Evolutionary conservation across 1,140 invertebrate species (phyloP).

Genomic region (Lucilia cuprina): DNA sequence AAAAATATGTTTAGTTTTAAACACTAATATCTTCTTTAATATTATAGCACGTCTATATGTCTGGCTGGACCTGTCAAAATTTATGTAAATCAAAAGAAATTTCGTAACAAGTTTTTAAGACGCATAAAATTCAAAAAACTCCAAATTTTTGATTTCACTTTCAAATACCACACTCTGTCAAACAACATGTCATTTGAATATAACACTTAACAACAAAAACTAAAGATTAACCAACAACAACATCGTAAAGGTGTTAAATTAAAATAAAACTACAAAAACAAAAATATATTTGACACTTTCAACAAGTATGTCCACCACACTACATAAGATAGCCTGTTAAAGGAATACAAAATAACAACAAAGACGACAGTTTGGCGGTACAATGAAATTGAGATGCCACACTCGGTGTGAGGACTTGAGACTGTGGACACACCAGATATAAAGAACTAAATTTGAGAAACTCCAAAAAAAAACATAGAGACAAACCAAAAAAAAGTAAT

Average conservation of each 20-base stretch:
- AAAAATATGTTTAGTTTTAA: too few species aligned
- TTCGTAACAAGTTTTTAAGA: neutral
- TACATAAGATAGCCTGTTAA: neutral
- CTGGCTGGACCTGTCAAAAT: neutral
- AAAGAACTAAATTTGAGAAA: neutral
- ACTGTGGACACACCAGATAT: neutral
- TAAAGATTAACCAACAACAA: constrained; percentile 16
- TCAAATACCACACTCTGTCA: constrained; percentile 16
- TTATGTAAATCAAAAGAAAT: neutral
- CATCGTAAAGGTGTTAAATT: constrained; percentile 27
- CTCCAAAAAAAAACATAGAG: neutral
- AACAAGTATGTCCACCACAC: neutral
- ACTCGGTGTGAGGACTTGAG: neutral
- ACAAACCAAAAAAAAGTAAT: neutral
- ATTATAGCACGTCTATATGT: neutral
- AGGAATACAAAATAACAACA: constrained; percentile 1
- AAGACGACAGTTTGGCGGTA: constrained; percentile 32
- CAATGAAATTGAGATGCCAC: constrained; percentile 34
- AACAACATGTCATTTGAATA: constrained; percentile 26
- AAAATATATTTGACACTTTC: constrained; percentile 33
- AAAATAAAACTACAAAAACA: neutral
- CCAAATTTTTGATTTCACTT: neutral
- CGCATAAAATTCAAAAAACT: neutral
- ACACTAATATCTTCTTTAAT: too few species aligned
- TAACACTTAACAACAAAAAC: neutral